A percentile compares a stretch with the other conserved stretches of the same genome.
Conservation (phyloP, 2,113 vertebrate species). For the Petrocephalus zakoni region DNA sequence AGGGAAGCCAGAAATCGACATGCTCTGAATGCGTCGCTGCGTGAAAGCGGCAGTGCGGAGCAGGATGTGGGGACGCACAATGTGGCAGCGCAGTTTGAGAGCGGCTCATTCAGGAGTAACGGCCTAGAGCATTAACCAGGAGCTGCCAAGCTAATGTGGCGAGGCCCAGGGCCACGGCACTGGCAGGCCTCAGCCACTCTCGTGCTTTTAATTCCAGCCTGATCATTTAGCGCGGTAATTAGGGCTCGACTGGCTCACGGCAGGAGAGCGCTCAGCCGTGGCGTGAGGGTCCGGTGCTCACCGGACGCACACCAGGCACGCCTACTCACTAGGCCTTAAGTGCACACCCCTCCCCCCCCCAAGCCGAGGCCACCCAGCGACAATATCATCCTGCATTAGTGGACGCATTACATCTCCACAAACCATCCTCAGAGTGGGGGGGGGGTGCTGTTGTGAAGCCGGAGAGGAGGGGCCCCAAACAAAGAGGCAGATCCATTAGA, state of each 20-base stretch:
- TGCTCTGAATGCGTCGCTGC: not conserved
- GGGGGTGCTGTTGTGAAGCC: not conserved
- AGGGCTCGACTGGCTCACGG: not conserved
- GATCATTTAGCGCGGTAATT: slow-evolving; percentile 18
- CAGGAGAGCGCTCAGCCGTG: not conserved
- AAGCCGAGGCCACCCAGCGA: not conserved
- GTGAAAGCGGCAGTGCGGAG: not conserved
- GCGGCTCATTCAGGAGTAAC: not conserved
- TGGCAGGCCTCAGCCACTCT: not conserved
- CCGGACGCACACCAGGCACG: not conserved
- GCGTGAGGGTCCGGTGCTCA: not conserved
- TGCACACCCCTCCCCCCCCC: not conserved
- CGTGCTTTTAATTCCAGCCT: slow-evolving; percentile 1
- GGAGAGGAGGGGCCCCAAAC: not conserved
- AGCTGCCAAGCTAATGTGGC: not conserved
- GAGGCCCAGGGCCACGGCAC: not conserved
- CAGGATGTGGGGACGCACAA: not conserved
- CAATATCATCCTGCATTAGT: slow-evolving; percentile 7
- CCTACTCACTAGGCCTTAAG: slow-evolving; percentile 12
- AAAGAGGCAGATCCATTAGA: slow-evolving; percentile 19
- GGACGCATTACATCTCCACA: not conserved
- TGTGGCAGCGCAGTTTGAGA: not conserved
- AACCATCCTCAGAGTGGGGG: not conserved
- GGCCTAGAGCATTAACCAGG: not conserved
- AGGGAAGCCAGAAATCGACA: not conserved